Conservation (phyloP, 2,888 invertebrate genomes). For the Trimorus sp. region DNA sequence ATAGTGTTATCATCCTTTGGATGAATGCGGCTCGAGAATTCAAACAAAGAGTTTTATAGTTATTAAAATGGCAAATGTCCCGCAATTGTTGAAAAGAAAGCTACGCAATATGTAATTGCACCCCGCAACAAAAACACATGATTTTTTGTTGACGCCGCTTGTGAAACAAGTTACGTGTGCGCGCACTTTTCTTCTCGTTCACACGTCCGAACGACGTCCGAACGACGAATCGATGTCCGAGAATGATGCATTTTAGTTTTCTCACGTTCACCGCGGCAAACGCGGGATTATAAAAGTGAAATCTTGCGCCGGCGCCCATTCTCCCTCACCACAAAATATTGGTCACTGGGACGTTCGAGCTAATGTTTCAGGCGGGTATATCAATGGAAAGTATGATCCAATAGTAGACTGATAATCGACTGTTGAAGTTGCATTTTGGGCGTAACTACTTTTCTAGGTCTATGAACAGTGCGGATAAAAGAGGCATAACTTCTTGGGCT, state of each 20-base stretch:
- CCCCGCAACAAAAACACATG: too few species aligned
- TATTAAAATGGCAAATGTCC: too few species aligned
- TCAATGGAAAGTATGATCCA: conserved; percentile 51
- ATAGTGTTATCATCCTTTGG: too few species aligned
- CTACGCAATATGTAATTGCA: too few species aligned
- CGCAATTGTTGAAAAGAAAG: too few species aligned
- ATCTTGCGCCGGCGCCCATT: conserved; percentile 44
- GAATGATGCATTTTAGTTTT: conserved; percentile 32
- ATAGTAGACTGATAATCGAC: too few species aligned
- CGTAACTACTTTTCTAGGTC: too few species aligned
- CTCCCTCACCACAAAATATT: conserved; percentile 43
- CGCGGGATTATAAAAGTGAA: conserved; percentile 54
- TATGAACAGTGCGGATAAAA: too few species aligned
- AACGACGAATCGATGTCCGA: conserved; percentile 12
- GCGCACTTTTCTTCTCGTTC: conserved; percentile 9
- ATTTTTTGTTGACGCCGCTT: conserved; percentile 13
- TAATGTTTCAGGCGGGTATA: conserved; percentile 51
- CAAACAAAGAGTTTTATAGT: too few species aligned
- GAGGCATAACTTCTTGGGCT: too few species aligned
- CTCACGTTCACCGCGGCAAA: conserved; percentile 47
- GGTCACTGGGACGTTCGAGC: conserved; percentile 62
- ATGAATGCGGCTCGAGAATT: too few species aligned
- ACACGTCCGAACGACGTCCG: conserved; percentile 5
- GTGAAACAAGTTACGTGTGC: conserved; percentile 30
- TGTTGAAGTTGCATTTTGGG: too few species aligned